Evolutionary conservation across 2,113 vertebrate species (phyloP), one percentile per base, ranked within the genome.

Genomic region (Heloderma charlesbogerti): DNA sequence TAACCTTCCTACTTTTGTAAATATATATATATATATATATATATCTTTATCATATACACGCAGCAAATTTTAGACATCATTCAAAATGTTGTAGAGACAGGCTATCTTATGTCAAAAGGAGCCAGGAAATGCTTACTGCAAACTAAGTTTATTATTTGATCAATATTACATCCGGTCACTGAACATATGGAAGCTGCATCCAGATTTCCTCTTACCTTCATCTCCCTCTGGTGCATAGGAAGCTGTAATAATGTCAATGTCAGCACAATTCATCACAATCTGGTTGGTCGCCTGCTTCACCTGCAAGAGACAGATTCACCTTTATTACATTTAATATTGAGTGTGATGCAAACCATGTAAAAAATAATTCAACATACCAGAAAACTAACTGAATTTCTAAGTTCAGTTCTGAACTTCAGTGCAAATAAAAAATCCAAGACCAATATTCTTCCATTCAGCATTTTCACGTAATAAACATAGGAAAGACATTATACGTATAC

Each of bases 181-280:
- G 6, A 54, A 86, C 43, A 37, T 0, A 0, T 51, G 54, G 71
- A 86, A 84, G 43, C 20, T 40, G 6, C 63, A 90, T 69, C 0
- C 81, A 34, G 48, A 88, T 66, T 31, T 1, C 63, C 3, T 74
- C 97, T 97, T 96, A 99, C 99, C 99, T 98, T 99, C 98, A 9
- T 98, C 99, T 95, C 99, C 99, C 57, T 99, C 97, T 48, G 98
- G 98, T 40, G 94, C 98, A 91, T 99, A 99, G 74, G 99, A 99
- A 87, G 99, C 99, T 77, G 99, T 99, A 95, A 99, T 99, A 95
- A 99, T 99, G 97, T 99, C 99, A 84, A 99, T 99, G 97, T 99
- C 99, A 45, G 99, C 99, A 90, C 99, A 99, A 97, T 99, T 99
- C 99, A 99, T 99, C 97, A 99, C 99, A 94, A 99, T 99, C 95